These are phyloP conservation scores for Antheraea mylitta DNA, from an alignment of 1,140 invertebrate genomes.

Conservation along the genomic window DNA sequence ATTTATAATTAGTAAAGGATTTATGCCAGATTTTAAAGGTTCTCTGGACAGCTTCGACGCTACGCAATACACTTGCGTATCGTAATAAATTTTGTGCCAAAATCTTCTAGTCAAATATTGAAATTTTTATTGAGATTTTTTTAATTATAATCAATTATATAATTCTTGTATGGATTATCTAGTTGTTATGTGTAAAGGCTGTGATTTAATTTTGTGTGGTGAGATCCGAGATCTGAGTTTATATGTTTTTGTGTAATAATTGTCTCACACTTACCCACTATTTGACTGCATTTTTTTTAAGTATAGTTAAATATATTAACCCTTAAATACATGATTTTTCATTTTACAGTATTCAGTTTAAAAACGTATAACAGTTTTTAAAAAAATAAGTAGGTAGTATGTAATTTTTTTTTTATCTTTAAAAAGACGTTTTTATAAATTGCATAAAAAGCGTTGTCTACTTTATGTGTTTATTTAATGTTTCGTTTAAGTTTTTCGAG, in stretches of 20 bases:
- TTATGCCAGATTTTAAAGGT: conserved; percentile 9
- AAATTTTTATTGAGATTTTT: conserved; percentile 26
- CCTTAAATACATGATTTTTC: too few relatives aligned
- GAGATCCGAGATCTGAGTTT: conserved; percentile 52
- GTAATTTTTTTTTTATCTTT: too few relatives aligned
- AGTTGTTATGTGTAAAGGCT: conserved; percentile 62
- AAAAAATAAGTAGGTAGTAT: too few relatives aligned
- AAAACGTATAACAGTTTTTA: too few relatives aligned
- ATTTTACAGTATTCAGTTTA: too few relatives aligned
- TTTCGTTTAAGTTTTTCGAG: too few relatives aligned
- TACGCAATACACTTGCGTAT: conserved; percentile 27
- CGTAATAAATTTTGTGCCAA: conserved; percentile 43
- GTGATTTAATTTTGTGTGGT: conserved; percentile 66
- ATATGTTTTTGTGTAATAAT: neutral
- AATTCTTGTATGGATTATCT: conserved; percentile 7
- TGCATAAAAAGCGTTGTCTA: too few relatives aligned
- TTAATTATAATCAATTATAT: conserved; percentile 26
- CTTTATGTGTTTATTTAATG: too few relatives aligned
- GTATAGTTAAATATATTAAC: too few relatives aligned
- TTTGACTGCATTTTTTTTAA: too few relatives aligned
- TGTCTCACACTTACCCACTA: neutral
- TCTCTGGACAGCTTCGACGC: conserved; percentile 24
- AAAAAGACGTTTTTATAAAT: too few relatives aligned
- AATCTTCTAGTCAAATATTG: conserved; percentile 35
- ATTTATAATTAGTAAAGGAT: conserved; percentile 2